A percentile compares a stretch with the other conserved stretches of the same genome.
phyloP scores from a whole-genome alignment of 2,797 vertebrate species.

The Falco rusticolus region DNA sequence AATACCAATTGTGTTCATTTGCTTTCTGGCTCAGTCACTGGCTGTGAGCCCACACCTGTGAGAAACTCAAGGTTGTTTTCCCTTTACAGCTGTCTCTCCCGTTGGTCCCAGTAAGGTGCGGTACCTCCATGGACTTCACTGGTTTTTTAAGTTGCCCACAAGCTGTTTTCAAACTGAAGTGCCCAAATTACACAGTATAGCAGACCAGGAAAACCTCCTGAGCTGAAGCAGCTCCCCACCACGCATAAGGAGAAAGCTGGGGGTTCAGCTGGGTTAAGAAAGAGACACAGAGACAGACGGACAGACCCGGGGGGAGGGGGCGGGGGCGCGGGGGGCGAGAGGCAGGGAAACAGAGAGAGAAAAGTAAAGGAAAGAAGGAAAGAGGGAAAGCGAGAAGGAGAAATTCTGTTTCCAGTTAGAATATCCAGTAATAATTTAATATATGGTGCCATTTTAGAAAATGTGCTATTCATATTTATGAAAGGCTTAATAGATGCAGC shows the following conservation, averaged over 20 bases:
- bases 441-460: slow-evolving; percentile 76
- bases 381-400: neutral
- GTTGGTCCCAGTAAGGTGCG: neutral
- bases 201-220: neutral
- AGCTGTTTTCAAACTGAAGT: neutral
- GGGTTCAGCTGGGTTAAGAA: neutral
- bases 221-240: neutral
- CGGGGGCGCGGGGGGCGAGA: rapidly evolving
- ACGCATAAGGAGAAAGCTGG: neutral
- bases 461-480: slow-evolving; percentile 77
- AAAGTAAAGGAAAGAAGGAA: neutral
- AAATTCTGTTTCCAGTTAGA: slow-evolving; percentile 65
- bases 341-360: neutral
- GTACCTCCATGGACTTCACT: neutral
- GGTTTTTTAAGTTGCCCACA: neutral
- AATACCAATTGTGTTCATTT: rapidly evolving
- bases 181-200: neutral
- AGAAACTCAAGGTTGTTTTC: neutral
- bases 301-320: neutral
- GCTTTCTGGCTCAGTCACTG: neutral
- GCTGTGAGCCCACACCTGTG: rapidly evolving
- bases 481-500: slow-evolving; percentile 79
- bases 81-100: neutral
- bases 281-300: neutral
- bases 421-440: slow-evolving; percentile 74